Evolutionary conservation across 1,140 invertebrate genomes (phyloP), one percentile per base, ranked within the genome.

Genomic region (Caerostris darwini): DNA sequence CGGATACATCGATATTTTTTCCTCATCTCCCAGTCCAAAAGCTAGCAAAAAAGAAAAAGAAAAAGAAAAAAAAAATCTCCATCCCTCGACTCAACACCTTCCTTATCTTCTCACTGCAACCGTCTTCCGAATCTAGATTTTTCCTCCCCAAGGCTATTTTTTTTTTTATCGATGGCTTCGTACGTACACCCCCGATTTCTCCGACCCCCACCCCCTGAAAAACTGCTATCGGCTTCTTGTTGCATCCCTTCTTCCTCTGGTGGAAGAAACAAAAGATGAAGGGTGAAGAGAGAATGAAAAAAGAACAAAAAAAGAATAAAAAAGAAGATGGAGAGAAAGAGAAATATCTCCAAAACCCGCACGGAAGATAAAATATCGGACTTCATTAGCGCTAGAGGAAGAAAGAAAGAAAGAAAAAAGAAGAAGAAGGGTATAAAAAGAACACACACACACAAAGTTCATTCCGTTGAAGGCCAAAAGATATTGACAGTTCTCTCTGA

Each of bases 321-420:
- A 64, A 54, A 88, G 53, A 50, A 87, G 7, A 88, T 7, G 10
- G 50, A 88, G 12, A 34, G n/a, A n/a, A 14, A 88, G 50, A 88
- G 34, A 88, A 87, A 34, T 57, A 12, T 61, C 88, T 90, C 61
- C 87, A 50, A 34, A 54, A 64, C 83, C 19, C 67, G 19, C 56
- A 93, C 64, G 17, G 7, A 54, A 87, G 83, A 93, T 93, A 93
- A 87, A 93, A 93, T 93, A 93, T 93, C 92, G 92, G 92, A 93
- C 83, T 93, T 93, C 82, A 93, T 93, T 93, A 93, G 92, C 82
- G 56, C 69, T 10, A 54, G 19, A 58, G 56, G 56, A 19, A 91
- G 57, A 93, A 67, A 93, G 64, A 93, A 57, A 56, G 34, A 54
- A 81, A 34, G n/a, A 57, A 56, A n/a, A 54, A 81, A 34, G n/a